These are phyloP conservation scores for Thecophora atra DNA, from an alignment of 2,888 invertebrate species.

Conservation along the genomic window DNA sequence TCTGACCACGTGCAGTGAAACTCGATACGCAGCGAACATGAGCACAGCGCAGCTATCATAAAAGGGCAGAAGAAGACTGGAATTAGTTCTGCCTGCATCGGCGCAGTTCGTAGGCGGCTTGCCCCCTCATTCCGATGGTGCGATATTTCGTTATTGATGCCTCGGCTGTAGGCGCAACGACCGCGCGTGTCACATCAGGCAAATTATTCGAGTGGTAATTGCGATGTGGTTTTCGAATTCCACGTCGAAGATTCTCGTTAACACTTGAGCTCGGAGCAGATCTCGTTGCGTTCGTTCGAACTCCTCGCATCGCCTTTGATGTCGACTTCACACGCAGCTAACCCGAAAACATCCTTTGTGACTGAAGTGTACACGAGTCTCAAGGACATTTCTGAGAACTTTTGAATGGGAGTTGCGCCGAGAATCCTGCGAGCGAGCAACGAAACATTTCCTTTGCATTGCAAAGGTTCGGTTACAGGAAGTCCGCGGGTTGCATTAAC, in stretches of 20 bases:
- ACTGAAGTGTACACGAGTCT: no score
- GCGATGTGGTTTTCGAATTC: background rate
- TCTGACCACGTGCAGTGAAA: constrained; percentile 3
- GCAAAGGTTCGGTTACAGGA: no score
- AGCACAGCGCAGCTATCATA: constrained; percentile 23
- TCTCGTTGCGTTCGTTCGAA: constrained; percentile 53
- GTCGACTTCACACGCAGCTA: no score
- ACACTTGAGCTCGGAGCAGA: constrained; percentile 36
- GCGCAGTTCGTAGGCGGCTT: constrained; percentile 21
- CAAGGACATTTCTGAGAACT: no score
- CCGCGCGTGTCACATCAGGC: background rate
- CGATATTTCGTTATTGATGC: constrained; percentile 8
- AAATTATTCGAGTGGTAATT: background rate
- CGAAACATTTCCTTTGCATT: no score
- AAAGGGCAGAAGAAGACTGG: no score
- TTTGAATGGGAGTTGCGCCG: no score
- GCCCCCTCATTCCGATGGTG: constrained; percentile 39
- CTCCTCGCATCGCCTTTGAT: constrained; percentile 46
- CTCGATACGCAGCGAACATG: constrained; percentile 3
- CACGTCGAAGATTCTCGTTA: constrained; percentile 29
- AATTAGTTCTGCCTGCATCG: constrained; percentile 23
- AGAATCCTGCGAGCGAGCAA: no score
- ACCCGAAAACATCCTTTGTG: no score
- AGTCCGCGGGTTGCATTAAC: no score
- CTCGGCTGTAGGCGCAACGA: background rate